phyloP scores from a whole-genome alignment of 2,113 vertebrate genomes.

The Platichthys flesus region DNA sequence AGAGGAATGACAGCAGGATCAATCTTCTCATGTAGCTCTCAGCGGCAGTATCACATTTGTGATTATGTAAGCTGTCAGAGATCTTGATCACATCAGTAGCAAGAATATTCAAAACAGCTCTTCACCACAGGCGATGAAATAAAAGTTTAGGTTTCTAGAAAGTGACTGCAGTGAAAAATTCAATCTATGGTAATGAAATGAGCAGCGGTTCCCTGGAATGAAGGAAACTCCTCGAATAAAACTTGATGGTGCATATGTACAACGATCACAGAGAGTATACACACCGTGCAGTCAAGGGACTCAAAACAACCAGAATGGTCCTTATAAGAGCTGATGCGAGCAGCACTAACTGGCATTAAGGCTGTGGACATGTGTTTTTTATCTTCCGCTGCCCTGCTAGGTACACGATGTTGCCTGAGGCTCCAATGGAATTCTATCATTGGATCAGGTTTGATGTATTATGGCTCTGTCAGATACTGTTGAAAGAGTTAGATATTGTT shows the following conservation, averaged over 20 bases:
- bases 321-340: neutral
- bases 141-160: neutral
- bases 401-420: slow-evolving; percentile 2
- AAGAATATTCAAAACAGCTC: neutral
- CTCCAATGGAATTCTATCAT: slow-evolving; percentile 23
- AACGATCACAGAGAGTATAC: neutral
- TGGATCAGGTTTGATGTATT: slow-evolving; percentile 21
- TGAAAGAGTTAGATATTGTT: too few relatives aligned
- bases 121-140: neutral
- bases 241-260: neutral
- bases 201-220: neutral
- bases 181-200: neutral
- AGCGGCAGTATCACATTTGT: too few relatives aligned
- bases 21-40: too few relatives aligned
- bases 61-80: too few relatives aligned
- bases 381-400: slow-evolving; percentile 2
- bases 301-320: neutral
- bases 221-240: neutral
- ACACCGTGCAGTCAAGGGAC: slow-evolving; percentile 2
- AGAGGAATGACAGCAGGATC: too few relatives aligned
- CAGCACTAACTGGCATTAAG: slow-evolving; percentile 4
- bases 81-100: too few relatives aligned
- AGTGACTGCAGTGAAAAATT: neutral
- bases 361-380: slow-evolving; percentile 47
- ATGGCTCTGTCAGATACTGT: slow-evolving; percentile 17